Evolutionary conservation across 1,140 invertebrate species (phyloP).

Genomic region (Venturia canescens): DNA sequence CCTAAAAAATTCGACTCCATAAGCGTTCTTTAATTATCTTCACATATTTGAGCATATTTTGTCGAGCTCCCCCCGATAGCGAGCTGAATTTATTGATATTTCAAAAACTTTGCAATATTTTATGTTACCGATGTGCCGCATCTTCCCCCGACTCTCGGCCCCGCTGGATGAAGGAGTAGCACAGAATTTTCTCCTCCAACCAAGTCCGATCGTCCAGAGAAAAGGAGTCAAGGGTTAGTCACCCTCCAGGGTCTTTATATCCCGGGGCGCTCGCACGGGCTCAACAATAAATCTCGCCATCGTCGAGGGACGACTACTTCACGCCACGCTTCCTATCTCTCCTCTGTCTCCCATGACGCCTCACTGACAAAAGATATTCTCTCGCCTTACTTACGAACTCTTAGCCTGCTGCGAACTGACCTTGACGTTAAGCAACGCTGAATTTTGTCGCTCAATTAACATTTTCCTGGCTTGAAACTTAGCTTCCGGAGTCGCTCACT

Average conservation of each 20-base stretch:
- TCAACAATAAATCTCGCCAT: conserved; percentile 75
- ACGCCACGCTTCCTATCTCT: conserved; percentile 71
- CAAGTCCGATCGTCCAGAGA: conserved; percentile 52
- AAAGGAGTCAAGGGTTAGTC: conserved; percentile 72
- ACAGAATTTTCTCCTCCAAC: conserved; percentile 26
- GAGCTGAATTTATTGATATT: too few species aligned
- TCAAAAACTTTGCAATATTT: neutral
- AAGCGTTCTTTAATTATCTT: neutral
- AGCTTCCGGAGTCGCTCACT: too few species aligned
- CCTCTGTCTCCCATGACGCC: conserved; percentile 40
- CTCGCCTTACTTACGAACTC: conserved; percentile 27
- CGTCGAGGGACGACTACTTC: conserved; percentile 75
- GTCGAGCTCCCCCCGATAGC: neutral
- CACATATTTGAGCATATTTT: conserved; percentile 19
- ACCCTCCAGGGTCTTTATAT: conserved; percentile 42
- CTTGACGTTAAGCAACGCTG: neutral
- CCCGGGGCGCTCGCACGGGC: conserved; percentile 45
- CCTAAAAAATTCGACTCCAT: conserved; percentile 11
- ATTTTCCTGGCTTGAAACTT: too few species aligned
- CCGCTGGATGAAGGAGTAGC: neutral
- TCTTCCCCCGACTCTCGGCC: neutral
- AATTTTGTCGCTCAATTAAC: neutral
- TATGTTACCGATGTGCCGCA: conserved; percentile 45
- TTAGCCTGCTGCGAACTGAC: conserved; percentile 7
- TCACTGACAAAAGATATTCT: conserved; percentile 45